Evolutionary conservation across 2,888 invertebrate species (phyloP).

Genomic region (Thymelicus lineola): DNA sequence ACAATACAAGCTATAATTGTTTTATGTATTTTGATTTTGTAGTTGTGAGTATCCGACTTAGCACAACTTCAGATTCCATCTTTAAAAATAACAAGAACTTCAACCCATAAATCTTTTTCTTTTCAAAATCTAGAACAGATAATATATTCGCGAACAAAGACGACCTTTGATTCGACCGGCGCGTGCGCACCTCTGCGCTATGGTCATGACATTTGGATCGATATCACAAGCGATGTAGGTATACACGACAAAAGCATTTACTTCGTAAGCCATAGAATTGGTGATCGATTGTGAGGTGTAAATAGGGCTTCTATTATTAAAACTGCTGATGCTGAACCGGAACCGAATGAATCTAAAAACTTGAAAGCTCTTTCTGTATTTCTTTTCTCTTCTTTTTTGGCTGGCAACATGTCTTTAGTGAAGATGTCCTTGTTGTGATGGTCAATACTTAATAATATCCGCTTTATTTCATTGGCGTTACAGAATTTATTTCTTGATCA

Average conservation of each 20-base stretch:
- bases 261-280: conserved; percentile 1
- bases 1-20: no score
- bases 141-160: conserved; percentile 36
- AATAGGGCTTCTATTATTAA: no score
- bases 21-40: background rate
- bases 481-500: no score
- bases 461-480: no score
- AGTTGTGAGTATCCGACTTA: background rate
- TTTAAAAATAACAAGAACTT: background rate
- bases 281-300: background rate
- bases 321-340: no score
- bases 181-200: conserved; percentile 23
- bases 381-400: no score
- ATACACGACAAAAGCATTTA: conserved; percentile 5
- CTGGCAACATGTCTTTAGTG: no score
- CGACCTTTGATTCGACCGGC: conserved; percentile 38
- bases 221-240: background rate
- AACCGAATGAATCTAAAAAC: no score
- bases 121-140: conserved; percentile 1
- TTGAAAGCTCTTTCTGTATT: no score
- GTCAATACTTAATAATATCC: no score
- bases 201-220: conserved; percentile 37
- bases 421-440: no score
- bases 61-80: background rate
- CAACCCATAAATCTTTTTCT: background rate